Evolutionary conservation across 2,797 vertebrate genomes (phyloP), one percentile per base, ranked within the genome.

Genomic region (Argentina silus): DNA sequence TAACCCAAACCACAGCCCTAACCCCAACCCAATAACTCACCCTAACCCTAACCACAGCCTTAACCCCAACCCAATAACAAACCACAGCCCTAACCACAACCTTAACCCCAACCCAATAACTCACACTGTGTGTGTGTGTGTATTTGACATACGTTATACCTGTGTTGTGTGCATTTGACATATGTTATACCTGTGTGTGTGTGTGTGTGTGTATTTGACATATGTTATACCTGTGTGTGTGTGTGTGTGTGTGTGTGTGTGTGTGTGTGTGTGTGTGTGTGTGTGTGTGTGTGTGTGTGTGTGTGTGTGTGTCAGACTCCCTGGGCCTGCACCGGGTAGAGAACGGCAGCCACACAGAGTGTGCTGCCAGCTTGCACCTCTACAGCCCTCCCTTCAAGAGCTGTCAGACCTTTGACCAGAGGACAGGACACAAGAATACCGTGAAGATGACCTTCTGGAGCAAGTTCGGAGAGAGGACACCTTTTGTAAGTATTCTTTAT

Each of bases 401-500:
- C 0, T 99, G 98, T 82, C 94, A 96, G 77, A 95, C 96, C 62
- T 99, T 99, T 82, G 98, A 99, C 90, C 96, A 99, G 93, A 91
- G 97, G 81, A 99, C 97, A 0, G 97, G 98, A 7, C 96, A 99
- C 90, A 97, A 84, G 88, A 96, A 96, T 86, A 92, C 84, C 17
- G 98, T 97, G 84, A 94, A 93, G 59, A 96, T 99, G 97, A 98
- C 96, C 11, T 99, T 99, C 91, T 96, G 96, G 91, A 99, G 97
- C 92, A 95, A 95, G 91, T 95, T 90, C 69, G 98, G 98, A 76
- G 89, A 95, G 84, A 95, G 90, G 88, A 96, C 93, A 79, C 90
- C 93, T 70, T 89, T 91, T 59, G 98, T 99, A 94, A 97, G 97
- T 7, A 6, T 19, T 9, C 10, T 19, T n/a, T n/a, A n/a, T n/a